Base-by-base conservation (phyloP, 2,113 vertebrate species). In the Dicentrarchus labrax region DNA sequence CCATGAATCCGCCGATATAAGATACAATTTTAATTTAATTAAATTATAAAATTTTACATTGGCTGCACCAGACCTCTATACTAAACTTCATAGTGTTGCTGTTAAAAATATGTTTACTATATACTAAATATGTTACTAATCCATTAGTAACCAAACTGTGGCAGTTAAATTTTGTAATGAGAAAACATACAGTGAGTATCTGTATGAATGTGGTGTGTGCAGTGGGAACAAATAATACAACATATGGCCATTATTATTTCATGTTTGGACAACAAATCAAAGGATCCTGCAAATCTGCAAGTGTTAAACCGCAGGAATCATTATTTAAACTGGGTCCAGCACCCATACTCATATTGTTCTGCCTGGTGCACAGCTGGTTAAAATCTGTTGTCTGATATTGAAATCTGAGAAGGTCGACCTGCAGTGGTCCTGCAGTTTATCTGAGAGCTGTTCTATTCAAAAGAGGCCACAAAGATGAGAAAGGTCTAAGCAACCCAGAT, bases 401-500 rank as follows among this genome's bases (percentile, higher is more conserved):
- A 90, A 86, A 88, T 86, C 64, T 68, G 78, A 86, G 76, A 82
- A 85, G 84, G 76, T 80, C 60, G 85, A 72, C 83, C 89, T 76
- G 66, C 76, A 69, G 67, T 64, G 68, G 76, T 89, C 89, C 30
- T 30, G 30, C 72, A 67, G 48, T 76, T 56, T 73, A 73, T 86
- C 77, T 86, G 61, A 71, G 80, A 66, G 85, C 80, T 68, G 80
- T 91, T 90, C 85, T 86, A 84, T 92, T 93, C 86, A 86, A 88
- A 88, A 73, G 67, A 87, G 91, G 91, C 85, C 87, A 78, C 45
- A 4, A 77, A 82, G 87, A 88, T 87, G 85, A 85, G 86, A 68
- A 76, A 88, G 89, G 92, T 94, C 91, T 94, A 54, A 89, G 88
- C 89, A 91, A 85, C 90, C 74, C 76, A 91, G 89, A 94, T 93